Evolutionary conservation across 2,113 vertebrate genomes (phyloP).

Genomic region (Austrofundulus limnaeus): DNA sequence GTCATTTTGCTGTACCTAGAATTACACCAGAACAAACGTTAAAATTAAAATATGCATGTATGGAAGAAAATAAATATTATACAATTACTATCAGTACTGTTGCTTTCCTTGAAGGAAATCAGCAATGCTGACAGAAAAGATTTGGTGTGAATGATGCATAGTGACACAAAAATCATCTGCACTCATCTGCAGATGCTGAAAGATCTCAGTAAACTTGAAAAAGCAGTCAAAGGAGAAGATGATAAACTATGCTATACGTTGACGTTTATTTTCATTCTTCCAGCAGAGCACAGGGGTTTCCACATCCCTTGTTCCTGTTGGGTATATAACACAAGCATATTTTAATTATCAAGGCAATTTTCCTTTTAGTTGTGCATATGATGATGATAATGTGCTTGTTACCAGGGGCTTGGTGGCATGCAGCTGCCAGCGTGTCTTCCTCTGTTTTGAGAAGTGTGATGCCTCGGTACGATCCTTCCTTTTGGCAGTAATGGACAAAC

Average conservation of each 20-base stretch:
- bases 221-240: neutral
- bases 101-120: too few species aligned
- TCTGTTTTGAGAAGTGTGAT: conserved; percentile 39
- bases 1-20: too few species aligned
- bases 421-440: conserved; percentile 6
- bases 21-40: too few species aligned
- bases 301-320: conserved; percentile 17
- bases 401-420: conserved; percentile 3
- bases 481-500: conserved; percentile 83
- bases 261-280: neutral
- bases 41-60: too few species aligned
- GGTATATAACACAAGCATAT: conserved; percentile 1
- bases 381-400: neutral
- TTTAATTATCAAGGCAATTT: conserved; percentile 1
- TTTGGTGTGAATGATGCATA: conserved; percentile 1
- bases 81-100: too few species aligned
- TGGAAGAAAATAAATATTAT: too few species aligned
- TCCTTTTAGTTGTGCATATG: neutral
- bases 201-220: neutral
- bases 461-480: conserved; percentile 68
- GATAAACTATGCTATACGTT: neutral
- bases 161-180: neutral
- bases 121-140: too few species aligned
- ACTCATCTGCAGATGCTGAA: neutral
- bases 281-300: conserved; percentile 1